Evolutionary conservation across 2,797 vertebrate genomes (phyloP), one percentile per base, ranked within the genome.

Genomic region (Ispidina lecontei): DNA sequence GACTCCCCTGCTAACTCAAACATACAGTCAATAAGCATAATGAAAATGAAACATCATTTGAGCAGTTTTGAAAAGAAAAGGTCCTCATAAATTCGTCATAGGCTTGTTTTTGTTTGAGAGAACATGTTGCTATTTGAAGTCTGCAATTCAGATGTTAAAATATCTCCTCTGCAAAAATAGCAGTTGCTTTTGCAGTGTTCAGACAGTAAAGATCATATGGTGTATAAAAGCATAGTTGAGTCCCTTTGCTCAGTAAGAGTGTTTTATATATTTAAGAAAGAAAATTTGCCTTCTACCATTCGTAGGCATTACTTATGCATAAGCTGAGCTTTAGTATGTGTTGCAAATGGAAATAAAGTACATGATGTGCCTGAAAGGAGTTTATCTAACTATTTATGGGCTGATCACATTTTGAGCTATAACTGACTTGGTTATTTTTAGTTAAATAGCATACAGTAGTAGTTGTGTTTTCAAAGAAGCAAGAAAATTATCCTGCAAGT

Each of bases 351-450:
- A 90, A 97, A 96, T 91, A 5, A 76, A 89, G 94, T 77, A 82
- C 81, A 54, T 73, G 87, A 80, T 88, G 94, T 93, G 84, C 83
- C 77, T 85, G 78, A 74, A 91, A 93, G 55, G 84, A 91, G 76
- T 93, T 91, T 89, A 89, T 94, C 82, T 64, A 16, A 77, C 88
- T 92, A 87, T 94, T 96, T 93, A 81, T 91, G 94, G 91, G 73
- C 90, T 87, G 94, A 93, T 94, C 72, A 65, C 87, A 89, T 93
- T 94, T 90, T 83, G 84, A 79, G 84, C 87, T 84, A 49, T 73
- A 69, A 41, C 60, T 35, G 64, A 41, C 74, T 82, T 5, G 43
- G 83, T 76, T 96, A 92, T 93, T 96, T 96, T 94, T 93, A 89
- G 90, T 77, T 47, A 44, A 84, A 37, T 69, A 94, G 29, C 0